Percentiles rank a stretch among this genome's conserved stretches.
Conservation (phyloP, 2,888 invertebrate genomes). For the Coleophora flavipennella region DNA sequence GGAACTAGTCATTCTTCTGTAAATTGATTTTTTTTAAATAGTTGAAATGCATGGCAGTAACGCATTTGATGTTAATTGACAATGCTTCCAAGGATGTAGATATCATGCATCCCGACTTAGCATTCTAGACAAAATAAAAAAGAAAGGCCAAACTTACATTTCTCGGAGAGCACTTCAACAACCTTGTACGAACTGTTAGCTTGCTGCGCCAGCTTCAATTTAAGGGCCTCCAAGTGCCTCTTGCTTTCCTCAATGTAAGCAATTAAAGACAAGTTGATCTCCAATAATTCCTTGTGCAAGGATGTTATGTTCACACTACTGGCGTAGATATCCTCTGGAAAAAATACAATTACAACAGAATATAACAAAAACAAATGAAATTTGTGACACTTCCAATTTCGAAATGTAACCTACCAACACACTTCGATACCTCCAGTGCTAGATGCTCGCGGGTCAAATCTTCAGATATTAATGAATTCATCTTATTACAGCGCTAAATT, state of each 20-base stretch:
- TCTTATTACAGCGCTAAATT: constrained; percentile 38
- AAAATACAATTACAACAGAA: constrained; percentile 12
- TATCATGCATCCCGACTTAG: too few relatives aligned
- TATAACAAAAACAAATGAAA: constrained; percentile 39
- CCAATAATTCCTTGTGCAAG: constrained; percentile 52
- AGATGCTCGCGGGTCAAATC: constrained; percentile 53
- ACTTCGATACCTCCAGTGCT: constrained; percentile 48
- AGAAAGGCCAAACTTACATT: constrained; percentile 37
- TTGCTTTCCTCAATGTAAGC: constrained; percentile 57
- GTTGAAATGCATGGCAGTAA: too few relatives aligned
- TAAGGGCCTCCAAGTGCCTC: constrained; percentile 38
- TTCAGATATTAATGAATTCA: constrained; percentile 60
- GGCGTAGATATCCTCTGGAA: constrained; percentile 57
- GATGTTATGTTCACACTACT: constrained; percentile 45
- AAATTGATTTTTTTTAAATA: too few relatives aligned
- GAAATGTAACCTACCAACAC: constrained; percentile 62
- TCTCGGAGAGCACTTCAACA: constrained; percentile 45
- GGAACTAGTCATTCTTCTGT: constrained; percentile 37
- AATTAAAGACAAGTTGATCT: constrained; percentile 59
- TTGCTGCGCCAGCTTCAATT: constrained; percentile 43
- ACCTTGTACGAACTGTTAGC: constrained; percentile 50
- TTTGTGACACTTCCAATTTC: constrained; percentile 38
- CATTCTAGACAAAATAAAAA: too few relatives aligned
- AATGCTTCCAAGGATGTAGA: too few relatives aligned
- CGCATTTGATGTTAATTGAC: too few relatives aligned